phyloP scores from a whole-genome alignment of 2,888 invertebrate genomes.

The Himalopsyche kuldschensis region DNA sequence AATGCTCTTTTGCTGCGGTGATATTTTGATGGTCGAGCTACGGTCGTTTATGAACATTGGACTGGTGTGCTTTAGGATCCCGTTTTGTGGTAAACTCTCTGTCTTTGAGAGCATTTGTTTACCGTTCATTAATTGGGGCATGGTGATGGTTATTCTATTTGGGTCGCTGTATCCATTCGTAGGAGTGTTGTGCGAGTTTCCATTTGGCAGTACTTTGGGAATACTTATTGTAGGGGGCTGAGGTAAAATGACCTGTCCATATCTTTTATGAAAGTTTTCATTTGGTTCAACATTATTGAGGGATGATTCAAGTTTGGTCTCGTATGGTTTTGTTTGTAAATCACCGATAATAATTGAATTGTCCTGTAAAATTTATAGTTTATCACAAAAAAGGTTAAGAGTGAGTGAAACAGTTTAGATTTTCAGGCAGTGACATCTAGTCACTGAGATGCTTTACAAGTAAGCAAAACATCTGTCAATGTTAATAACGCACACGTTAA shows the following conservation, averaged over 20 bases:
- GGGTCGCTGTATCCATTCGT: conserved; percentile 10
- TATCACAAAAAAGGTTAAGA: too few relatives aligned
- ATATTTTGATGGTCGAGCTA: conserved; percentile 31
- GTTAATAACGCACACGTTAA: too few relatives aligned
- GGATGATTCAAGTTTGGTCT: conserved; percentile 41
- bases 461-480: neutral
- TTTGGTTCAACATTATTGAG: conserved; percentile 50
- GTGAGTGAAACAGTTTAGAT: too few relatives aligned
- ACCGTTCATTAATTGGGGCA: conserved; percentile 40
- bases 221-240: conserved; percentile 54
- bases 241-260: conserved; percentile 56
- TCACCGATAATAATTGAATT: neutral
- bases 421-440: too few relatives aligned
- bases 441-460: too few relatives aligned
- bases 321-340: conserved; percentile 12
- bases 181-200: conserved; percentile 37
- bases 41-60: conserved; percentile 36
- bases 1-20: conserved; percentile 51
- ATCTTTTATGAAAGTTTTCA: conserved; percentile 56
- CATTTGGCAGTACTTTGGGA: conserved; percentile 50
- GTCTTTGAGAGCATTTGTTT: conserved; percentile 42
- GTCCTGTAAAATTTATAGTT: conserved; percentile 20
- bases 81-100: conserved; percentile 49
- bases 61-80: conserved; percentile 56
- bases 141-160: conserved; percentile 12